A percentile compares a stretch with the other conserved stretches of the same genome.
These are phyloP conservation scores for Ictalurus furcatus DNA, from an alignment of 2,113 vertebrate species.

Conservation along the genomic window DNA sequence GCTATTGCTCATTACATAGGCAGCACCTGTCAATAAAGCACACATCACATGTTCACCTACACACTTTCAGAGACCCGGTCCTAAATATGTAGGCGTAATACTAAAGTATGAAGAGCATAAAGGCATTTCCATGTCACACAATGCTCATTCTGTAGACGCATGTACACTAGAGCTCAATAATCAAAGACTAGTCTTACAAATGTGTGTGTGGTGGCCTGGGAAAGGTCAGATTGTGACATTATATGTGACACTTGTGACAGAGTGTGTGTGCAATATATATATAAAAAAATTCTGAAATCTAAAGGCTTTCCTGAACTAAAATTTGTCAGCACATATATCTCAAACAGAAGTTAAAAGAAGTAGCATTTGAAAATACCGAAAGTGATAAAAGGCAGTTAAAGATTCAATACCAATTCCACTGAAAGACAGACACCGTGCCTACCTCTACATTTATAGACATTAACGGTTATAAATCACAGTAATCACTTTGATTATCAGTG, in stretches of 20 bases:
- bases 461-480: not conserved
- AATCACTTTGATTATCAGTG: not conserved
- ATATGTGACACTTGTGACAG: too few species aligned
- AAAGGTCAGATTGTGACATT: not conserved
- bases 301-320: too few species aligned
- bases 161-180: not conserved
- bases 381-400: not conserved
- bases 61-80: not conserved
- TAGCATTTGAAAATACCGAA: not conserved
- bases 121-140: not conserved
- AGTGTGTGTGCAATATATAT: too few species aligned
- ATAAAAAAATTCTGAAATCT: not conserved
- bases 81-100: not conserved
- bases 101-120: not conserved
- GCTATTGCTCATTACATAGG: slow-evolving; percentile 19
- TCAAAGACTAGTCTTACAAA: not conserved
- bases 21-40: slow-evolving; percentile 20
- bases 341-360: not conserved
- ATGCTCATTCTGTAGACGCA: not conserved
- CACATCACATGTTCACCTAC: not conserved
- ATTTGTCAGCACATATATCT: not conserved
- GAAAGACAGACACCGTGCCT: not conserved
- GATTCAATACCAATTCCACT: not conserved
- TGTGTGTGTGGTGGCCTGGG: not conserved
- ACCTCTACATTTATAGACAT: too few species aligned